Evolutionary conservation across 35 echinoderm and acorn worm species (phyloP).

Genomic region (Lytechinus pictus): DNA sequence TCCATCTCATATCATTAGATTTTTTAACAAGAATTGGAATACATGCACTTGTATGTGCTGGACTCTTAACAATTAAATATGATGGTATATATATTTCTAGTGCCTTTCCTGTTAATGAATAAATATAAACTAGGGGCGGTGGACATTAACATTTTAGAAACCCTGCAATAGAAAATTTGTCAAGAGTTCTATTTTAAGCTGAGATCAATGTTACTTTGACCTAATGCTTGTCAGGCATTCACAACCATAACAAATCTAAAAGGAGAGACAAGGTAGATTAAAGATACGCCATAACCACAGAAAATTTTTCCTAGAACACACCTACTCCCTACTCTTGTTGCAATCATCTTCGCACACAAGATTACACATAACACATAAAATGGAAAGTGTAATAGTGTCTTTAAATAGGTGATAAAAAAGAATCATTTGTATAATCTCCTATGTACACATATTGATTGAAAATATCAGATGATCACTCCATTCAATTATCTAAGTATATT

Average conservation of each 20-base stretch:
- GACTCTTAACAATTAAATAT: too few relatives aligned
- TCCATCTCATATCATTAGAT: too few relatives aligned
- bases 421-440: background rate
- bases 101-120: too few relatives aligned
- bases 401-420: constrained; percentile 5
- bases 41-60: too few relatives aligned
- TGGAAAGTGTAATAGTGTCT: background rate
- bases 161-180: too few relatives aligned
- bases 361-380: background rate
- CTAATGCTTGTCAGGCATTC: background rate
- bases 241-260: background rate
- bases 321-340: background rate
- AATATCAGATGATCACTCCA: background rate
- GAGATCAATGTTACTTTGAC: too few relatives aligned
- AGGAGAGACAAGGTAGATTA: background rate
- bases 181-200: too few relatives aligned
- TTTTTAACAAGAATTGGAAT: too few relatives aligned
- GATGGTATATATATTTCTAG: too few relatives aligned
- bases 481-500: background rate
- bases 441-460: background rate
- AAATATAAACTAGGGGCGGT: too few relatives aligned
- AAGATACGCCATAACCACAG: background rate
- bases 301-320: background rate
- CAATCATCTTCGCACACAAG: constrained; percentile 17
- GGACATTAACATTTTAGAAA: too few relatives aligned